These are phyloP conservation scores for Lithobates sylvaticus DNA, from an alignment of 2,797 vertebrate genomes.

Conservation along the genomic window DNA sequence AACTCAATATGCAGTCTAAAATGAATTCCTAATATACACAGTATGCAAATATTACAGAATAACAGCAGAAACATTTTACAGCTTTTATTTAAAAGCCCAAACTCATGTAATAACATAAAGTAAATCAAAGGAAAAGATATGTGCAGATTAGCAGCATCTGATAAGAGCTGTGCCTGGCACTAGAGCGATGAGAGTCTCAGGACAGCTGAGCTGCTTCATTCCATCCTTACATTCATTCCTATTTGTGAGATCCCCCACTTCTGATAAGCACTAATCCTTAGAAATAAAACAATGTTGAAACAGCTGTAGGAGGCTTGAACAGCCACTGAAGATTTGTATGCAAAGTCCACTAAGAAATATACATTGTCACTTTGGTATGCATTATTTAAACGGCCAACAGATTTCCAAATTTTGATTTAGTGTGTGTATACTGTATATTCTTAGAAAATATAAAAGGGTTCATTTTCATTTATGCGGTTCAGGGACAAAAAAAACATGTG, in stretches of 20 bases:
- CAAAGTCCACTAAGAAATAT: conserved; percentile 16
- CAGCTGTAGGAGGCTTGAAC: conserved; percentile 41
- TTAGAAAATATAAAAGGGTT: no score
- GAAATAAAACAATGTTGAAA: conserved; percentile 23
- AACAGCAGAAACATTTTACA: conserved; percentile 33
- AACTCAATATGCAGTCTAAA: conserved; percentile 10
- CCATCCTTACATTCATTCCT: conserved; percentile 2
- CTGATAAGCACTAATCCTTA: conserved; percentile 37
- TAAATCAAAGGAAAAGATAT: conserved; percentile 16
- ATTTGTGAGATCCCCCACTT: conserved; percentile 21
- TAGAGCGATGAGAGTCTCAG: conserved; percentile 2
- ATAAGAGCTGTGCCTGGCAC: conserved; percentile 17
- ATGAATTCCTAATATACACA: neutral
- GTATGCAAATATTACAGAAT: conserved; percentile 27
- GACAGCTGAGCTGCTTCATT: conserved; percentile 7
- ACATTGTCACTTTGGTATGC: conserved; percentile 3
- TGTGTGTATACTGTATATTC: no score
- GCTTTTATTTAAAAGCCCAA: conserved; percentile 13
- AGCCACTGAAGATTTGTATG: neutral
- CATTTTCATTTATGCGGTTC: no score
- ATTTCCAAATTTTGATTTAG: neutral
- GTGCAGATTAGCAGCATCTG: conserved; percentile 4
- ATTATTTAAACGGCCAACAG: conserved; percentile 19
- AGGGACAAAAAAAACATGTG: no score
- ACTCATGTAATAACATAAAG: neutral